phyloP scores from a whole-genome alignment of 2,888 invertebrate species.

The Cryptocephalus primarius region DNA sequence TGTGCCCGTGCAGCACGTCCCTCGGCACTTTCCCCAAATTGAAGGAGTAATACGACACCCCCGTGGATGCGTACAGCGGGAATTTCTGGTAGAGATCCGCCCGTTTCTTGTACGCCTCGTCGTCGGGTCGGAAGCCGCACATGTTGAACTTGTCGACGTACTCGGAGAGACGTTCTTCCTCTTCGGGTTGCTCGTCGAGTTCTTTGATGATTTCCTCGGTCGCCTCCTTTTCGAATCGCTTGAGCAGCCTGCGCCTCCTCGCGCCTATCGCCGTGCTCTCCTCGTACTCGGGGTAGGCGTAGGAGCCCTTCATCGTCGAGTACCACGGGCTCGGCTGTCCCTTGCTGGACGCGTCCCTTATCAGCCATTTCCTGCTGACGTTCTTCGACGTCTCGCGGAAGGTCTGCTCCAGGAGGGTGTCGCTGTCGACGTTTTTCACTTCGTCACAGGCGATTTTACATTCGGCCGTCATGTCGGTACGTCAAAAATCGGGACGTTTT shows the following conservation, averaged over 20 bases:
- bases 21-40: no score
- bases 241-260: not conserved
- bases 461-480: no score
- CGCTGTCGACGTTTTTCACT: no score
- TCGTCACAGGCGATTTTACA: no score
- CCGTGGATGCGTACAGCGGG: no score
- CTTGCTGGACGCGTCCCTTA: conserved; percentile 1
- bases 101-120: no score
- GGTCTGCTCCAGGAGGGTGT: not conserved
- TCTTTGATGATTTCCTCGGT: not conserved
- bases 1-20: no score
- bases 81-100: no score
- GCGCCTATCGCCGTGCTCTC: not conserved
- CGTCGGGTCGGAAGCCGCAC: no score
- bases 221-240: conserved; percentile 1
- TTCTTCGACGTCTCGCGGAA: not conserved
- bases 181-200: not conserved
- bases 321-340: not conserved
- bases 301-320: not conserved
- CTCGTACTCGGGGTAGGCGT: not conserved
- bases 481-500: no score
- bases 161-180: not conserved
- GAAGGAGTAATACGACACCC: no score
- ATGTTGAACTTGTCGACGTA: conserved; percentile 1
- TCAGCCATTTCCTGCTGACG: conserved; percentile 2